These are phyloP conservation scores for Hybos culiciformis DNA, from an alignment of 2,888 invertebrate species.

Conservation along the genomic window DNA sequence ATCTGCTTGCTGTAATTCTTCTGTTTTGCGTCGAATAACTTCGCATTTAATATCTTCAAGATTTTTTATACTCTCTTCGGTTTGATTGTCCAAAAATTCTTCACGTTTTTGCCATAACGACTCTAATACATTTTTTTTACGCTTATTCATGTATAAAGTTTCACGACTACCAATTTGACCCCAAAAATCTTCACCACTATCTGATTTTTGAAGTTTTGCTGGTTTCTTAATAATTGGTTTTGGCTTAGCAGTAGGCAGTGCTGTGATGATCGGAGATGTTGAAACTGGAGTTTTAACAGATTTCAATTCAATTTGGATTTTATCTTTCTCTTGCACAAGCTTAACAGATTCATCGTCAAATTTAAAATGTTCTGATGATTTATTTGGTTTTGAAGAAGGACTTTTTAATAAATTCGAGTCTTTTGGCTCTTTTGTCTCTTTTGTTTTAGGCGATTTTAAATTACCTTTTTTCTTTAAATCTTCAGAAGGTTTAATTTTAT, in stretches of 20 bases:
- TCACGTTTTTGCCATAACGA: slow-evolving; percentile 21
- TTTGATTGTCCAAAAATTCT: slow-evolving; percentile 12
- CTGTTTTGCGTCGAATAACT: slow-evolving; percentile 13
- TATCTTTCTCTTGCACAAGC: neutral
- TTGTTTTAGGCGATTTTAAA: neutral
- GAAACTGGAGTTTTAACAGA: too few relatives aligned
- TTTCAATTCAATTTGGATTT: neutral
- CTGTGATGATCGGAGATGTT: too few relatives aligned
- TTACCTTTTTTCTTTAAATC: too few relatives aligned
- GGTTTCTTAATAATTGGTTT: slow-evolving; percentile 6
- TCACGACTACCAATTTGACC: slow-evolving; percentile 49
- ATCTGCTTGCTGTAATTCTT: slow-evolving; percentile 17
- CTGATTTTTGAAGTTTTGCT: slow-evolving; percentile 23
- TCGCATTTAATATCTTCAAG: slow-evolving; percentile 16
- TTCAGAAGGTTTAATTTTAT: too few relatives aligned
- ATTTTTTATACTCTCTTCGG: slow-evolving; percentile 9
- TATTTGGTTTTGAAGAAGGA: neutral
- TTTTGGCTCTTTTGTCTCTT: neutral
- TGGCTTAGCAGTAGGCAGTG: too few relatives aligned
- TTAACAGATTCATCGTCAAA: neutral
- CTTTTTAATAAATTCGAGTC: neutral
- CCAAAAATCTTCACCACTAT: slow-evolving; percentile 46
- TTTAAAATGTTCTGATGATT: neutral
- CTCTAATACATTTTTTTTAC: slow-evolving; percentile 40
- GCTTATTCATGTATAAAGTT: slow-evolving; percentile 45